Percentiles rank a stretch among this genome's conserved stretches.
These are phyloP conservation scores for Zeuzera pyrina DNA, from an alignment of 2,888 invertebrate genomes.

Conservation along the genomic window DNA sequence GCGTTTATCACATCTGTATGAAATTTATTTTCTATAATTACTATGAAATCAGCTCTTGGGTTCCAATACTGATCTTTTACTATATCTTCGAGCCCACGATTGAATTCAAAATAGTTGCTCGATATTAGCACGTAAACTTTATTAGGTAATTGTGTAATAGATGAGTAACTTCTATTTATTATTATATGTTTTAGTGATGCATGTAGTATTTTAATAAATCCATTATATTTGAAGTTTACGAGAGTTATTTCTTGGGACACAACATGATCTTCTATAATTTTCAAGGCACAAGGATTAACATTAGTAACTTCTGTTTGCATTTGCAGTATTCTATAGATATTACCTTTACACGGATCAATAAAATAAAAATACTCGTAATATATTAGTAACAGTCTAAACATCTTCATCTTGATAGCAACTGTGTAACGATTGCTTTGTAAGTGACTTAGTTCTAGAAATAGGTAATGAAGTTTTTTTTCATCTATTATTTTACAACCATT, in stretches of 20 bases:
- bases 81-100: constrained; percentile 6
- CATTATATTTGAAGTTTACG: constrained; percentile 6
- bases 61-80: constrained; percentile 12
- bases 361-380: too few species aligned
- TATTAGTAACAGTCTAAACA: too few species aligned
- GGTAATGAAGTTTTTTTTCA: too few species aligned
- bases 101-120: constrained; percentile 4
- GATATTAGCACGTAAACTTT: constrained; percentile 7
- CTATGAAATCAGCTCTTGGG: constrained; percentile 8
- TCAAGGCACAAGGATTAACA: too few species aligned
- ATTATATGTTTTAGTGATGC: constrained; percentile 2
- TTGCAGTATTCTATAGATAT: too few species aligned
- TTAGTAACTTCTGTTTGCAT: too few species aligned
- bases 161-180: constrained; percentile 5
- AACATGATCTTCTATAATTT: too few species aligned
- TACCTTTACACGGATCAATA: too few species aligned
- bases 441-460: too few species aligned
- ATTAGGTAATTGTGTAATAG: constrained; percentile 3
- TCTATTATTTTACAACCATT: too few species aligned
- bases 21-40: constrained; percentile 1
- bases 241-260: constrained; percentile 4
- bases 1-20: background rate
- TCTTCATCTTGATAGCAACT: too few species aligned
- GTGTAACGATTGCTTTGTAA: too few species aligned
- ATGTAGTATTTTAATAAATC: constrained; percentile 4